Evolutionary conservation across 2,113 vertebrate species (phyloP).

Genomic region (Dipodomys stephensi): DNA sequence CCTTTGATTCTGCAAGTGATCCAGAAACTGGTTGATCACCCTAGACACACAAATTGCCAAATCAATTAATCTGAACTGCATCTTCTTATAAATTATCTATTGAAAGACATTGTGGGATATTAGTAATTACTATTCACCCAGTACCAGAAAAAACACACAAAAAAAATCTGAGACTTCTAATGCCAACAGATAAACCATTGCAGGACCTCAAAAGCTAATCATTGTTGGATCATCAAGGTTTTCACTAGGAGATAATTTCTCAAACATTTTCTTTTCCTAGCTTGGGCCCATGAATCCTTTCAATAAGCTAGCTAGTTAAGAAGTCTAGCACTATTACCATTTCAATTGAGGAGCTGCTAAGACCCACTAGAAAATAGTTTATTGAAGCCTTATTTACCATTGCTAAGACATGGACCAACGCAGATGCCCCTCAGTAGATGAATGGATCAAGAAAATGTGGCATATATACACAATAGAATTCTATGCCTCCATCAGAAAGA

Average conservation of each 20-base stretch:
- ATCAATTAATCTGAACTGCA: background rate
- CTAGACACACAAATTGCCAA: background rate
- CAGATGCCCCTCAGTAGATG: no score
- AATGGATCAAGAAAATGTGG: no score
- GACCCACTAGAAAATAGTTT: background rate
- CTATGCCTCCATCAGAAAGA: no score
- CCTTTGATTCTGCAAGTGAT: background rate
- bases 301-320: background rate
- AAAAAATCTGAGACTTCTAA: background rate
- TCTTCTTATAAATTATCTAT: background rate
- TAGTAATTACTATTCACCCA: background rate
- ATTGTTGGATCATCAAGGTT: background rate
- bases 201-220: background rate
- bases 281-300: background rate
- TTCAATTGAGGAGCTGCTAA: background rate
- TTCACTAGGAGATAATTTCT: constrained; percentile 11
- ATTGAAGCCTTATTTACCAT: no score
- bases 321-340: background rate
- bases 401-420: no score
- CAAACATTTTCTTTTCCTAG: background rate
- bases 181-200: background rate
- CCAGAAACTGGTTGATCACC: background rate
- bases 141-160: background rate
- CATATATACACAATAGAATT: no score
- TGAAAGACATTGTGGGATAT: background rate